Evolutionary conservation across 2,113 vertebrate genomes (phyloP).

Genomic region (Anguilla japonica): DNA sequence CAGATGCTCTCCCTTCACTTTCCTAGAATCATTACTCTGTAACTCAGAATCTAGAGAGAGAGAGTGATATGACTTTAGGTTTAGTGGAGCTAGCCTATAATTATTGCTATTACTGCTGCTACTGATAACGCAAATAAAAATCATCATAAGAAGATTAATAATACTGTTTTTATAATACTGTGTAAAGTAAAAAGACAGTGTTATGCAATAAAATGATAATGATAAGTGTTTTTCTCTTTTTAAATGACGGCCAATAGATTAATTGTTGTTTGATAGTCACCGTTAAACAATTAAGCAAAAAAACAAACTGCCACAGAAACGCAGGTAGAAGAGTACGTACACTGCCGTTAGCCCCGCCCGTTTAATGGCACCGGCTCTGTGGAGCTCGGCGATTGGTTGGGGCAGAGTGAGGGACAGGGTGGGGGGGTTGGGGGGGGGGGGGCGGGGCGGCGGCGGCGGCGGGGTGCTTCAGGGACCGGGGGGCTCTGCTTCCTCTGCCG

Average conservation of each 20-base stretch:
- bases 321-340: background rate
- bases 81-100: too few relatives aligned
- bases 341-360: background rate
- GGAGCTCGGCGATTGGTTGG: conserved; percentile 59
- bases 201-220: background rate
- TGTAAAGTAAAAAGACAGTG: background rate
- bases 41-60: too few relatives aligned
- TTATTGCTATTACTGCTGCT: too few relatives aligned
- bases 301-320: background rate
- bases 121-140: too few relatives aligned
- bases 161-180: too few relatives aligned
- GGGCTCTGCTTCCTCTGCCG: conserved; percentile 62
- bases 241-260: background rate
- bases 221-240: background rate
- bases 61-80: too few relatives aligned
- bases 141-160: too few relatives aligned
- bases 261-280: background rate
- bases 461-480: conserved; percentile 46
- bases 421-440: conserved; percentile 57
- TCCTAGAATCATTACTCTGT: too few relatives aligned
- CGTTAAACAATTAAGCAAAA: background rate
- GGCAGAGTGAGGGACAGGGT: conserved; percentile 59
- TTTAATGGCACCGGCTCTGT: background rate
- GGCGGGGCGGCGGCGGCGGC: conserved; percentile 51
- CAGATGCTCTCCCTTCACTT: too few relatives aligned